phyloP scores from a whole-genome alignment of 1,140 invertebrate genomes.

The Drosophila mojavensis region DNA sequence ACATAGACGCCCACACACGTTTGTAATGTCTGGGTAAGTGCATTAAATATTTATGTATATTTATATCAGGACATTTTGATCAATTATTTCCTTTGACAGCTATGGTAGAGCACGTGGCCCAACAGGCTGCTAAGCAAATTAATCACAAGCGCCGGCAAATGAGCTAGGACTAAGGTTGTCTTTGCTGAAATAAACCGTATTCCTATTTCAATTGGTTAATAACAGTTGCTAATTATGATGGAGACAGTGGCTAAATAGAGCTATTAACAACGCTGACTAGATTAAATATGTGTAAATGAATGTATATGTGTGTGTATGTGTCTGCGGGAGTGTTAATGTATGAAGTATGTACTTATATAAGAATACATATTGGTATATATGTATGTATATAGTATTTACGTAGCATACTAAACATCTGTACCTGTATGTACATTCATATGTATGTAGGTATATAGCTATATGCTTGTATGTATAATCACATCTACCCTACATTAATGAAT shows the following conservation, averaged over 20 bases:
- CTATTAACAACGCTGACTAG: no score
- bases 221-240: not conserved
- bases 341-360: not conserved
- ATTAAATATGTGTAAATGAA: no score
- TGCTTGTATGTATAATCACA: not conserved
- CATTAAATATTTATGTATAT: constrained; percentile 62
- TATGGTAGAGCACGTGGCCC: constrained; percentile 26
- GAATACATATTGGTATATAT: not conserved
- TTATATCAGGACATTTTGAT: constrained; percentile 57
- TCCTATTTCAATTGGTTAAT: not conserved
- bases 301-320: not conserved
- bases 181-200: not conserved
- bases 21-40: not conserved
- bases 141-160: constrained; percentile 41
- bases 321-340: not conserved
- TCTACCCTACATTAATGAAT: not conserved
- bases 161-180: not conserved
- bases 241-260: no score
- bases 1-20: not conserved
- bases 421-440: not conserved
- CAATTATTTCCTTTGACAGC: constrained; percentile 69
- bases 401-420: no score
- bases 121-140: constrained; percentile 47
- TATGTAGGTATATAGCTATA: not conserved
- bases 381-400: not conserved